A percentile compares a stretch with the other conserved stretches of the same genome.
phyloP scores from a whole-genome alignment of 2,113 vertebrate species.

The Gila orcuttii region DNA sequence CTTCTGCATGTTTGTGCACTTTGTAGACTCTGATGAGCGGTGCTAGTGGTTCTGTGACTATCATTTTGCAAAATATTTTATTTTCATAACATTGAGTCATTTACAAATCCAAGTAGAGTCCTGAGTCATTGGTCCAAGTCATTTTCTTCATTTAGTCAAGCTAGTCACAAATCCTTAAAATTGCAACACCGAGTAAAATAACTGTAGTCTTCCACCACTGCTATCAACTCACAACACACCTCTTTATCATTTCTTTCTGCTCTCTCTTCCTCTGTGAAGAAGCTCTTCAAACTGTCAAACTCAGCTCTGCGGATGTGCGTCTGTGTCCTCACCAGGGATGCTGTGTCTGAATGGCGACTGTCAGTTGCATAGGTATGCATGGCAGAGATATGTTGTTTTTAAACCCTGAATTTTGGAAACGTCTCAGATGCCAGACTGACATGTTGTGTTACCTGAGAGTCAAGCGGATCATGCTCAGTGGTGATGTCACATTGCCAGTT shows the following conservation, averaged over 20 bases:
- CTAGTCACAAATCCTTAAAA: conserved; percentile 16
- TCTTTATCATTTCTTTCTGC: not conserved
- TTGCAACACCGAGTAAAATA: not conserved
- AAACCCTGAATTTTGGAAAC: conserved; percentile 19
- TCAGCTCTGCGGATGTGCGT: not conserved
- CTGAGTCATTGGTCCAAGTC: not conserved
- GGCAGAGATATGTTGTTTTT: conserved; percentile 27
- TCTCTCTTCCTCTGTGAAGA: not conserved
- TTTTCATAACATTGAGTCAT: not conserved
- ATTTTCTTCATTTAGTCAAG: not conserved
- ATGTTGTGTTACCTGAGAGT: conserved; percentile 41
- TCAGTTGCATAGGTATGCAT: conserved; percentile 31
- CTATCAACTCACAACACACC: not conserved
- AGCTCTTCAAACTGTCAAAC: conserved; percentile 22
- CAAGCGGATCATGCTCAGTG: conserved; percentile 27
- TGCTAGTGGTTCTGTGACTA: not conserved
- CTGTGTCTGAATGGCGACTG: conserved; percentile 44
- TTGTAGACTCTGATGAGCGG: not conserved
- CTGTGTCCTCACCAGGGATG: not conserved
- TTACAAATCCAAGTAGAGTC: not conserved
- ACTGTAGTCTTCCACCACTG: not conserved
- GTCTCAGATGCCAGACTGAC: conserved; percentile 24
- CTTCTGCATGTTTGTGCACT: not conserved
- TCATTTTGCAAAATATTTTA: not conserved
- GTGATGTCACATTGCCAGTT: conserved; percentile 40